A percentile compares a stretch with the other conserved stretches of the same genome.
Conservation (phyloP, 2,113 vertebrate species). For the Neolamprologus fasciatus region DNA sequence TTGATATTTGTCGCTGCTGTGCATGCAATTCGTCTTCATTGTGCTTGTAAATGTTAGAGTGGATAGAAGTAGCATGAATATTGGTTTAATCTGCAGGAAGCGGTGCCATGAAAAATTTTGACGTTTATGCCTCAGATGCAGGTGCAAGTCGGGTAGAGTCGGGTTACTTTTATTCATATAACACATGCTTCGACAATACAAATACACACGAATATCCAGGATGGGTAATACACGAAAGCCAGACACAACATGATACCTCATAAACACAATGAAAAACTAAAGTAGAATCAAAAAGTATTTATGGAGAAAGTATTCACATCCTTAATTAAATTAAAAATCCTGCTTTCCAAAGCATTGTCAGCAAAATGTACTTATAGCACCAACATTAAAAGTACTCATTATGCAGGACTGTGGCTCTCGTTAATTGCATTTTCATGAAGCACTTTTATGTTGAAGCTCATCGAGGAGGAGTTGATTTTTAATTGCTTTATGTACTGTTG, state of each 20-base stretch:
- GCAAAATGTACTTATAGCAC: neutral
- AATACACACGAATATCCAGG: neutral
- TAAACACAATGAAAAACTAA: neutral
- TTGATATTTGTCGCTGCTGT: slow-evolving; percentile 42
- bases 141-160: neutral
- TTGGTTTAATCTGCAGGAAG: neutral
- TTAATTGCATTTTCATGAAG: neutral
- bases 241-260: neutral
- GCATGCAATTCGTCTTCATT: slow-evolving; percentile 51
- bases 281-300: neutral
- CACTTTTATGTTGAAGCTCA: neutral
- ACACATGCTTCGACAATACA: neutral
- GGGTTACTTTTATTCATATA: neutral
- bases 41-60: neutral
- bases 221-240: neutral
- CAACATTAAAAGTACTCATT: neutral
- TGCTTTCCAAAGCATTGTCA: neutral
- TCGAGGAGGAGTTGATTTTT: neutral
- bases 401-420: neutral
- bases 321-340: neutral
- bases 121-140: neutral
- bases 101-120: neutral
- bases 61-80: neutral
- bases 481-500: neutral
- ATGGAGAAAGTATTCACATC: neutral